Evolutionary conservation across 1,140 invertebrate genomes (phyloP).

Genomic region (Drosophila pallidifrons): DNA sequence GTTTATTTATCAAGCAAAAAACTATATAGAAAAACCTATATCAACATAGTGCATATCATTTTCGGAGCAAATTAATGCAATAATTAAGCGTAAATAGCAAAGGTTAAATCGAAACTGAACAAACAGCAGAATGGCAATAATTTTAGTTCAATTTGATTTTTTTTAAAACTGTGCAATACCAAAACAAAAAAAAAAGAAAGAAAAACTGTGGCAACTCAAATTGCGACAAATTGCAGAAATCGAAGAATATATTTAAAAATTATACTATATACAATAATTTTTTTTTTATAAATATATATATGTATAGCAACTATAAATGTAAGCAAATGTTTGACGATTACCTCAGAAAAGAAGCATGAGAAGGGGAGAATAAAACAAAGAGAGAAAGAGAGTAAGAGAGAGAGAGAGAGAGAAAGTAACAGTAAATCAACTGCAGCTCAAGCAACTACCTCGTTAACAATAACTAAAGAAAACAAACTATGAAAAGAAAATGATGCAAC

Average conservation of each 20-base stretch:
- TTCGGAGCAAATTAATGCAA: slow-evolving; percentile 67
- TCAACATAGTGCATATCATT: slow-evolving; percentile 80
- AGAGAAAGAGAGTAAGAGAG: neutral
- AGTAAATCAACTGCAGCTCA: slow-evolving; percentile 47
- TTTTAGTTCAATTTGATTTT: slow-evolving; percentile 72
- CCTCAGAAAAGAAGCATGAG: slow-evolving; percentile 48
- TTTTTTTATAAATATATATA: slow-evolving; percentile 22
- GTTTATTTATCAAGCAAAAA: slow-evolving; percentile 8
- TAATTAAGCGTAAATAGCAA: slow-evolving; percentile 81
- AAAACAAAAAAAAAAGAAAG: neutral
- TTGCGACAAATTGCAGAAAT: slow-evolving; percentile 15
- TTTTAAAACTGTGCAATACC: slow-evolving; percentile 65
- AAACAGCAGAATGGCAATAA: slow-evolving; percentile 65
- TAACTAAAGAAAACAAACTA: slow-evolving; percentile 45
- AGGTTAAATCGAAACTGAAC: slow-evolving; percentile 22
- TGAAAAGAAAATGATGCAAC: slow-evolving; percentile 8
- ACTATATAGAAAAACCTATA: slow-evolving; percentile 54
- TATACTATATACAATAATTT: slow-evolving; percentile 37
- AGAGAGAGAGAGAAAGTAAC: slow-evolving; percentile 34
- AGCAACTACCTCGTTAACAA: slow-evolving; percentile 72
- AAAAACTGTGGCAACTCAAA: neutral
- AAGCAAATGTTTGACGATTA: slow-evolving; percentile 57
- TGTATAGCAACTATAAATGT: slow-evolving; percentile 40
- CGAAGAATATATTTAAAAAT: slow-evolving; percentile 25
- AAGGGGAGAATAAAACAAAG: neutral